Evolutionary conservation across 2,113 vertebrate species (phyloP), one percentile per base, ranked within the genome.

Genomic region (Onychostoma macrolepis): DNA sequence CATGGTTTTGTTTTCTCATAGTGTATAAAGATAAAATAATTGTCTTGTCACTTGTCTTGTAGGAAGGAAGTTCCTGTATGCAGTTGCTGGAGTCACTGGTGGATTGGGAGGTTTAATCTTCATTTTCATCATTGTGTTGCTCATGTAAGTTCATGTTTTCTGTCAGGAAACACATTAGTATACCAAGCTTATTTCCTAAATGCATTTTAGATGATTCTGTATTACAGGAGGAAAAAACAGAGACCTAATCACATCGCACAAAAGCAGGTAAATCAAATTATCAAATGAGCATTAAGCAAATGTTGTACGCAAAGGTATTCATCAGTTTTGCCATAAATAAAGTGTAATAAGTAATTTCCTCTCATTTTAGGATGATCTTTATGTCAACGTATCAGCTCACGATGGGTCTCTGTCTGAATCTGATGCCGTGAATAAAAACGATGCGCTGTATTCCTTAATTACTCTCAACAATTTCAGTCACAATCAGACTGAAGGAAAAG

Each of bases 331-430:
- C 33, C 7, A 4, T 19, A 21, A 21, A 33, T 50, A 53, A 78
- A 33, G n/a, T n/a, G n/a, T n/a, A n/a, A n/a, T n/a, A n/a, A 45
- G 3, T 21, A 1, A 21, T 78, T 33, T 78, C 24, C 48, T 50
- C 45, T 76, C 12, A 56, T 78, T 78, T 56, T 24, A 78, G 76
- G 48, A 78, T 56, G 48, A 78, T 33, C 28, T 78, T 4, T 78
- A 78, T 78, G 48, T 21, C 45, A 56, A 56, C 48, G 0, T 30
- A 19, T 21, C 28, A 78, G 45, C 76, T 33, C 15, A 33, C 2
- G 48, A 21, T 78, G 48, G 28, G 0, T 4, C 11, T 56, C 48
- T 11, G 45, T 53, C 76, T 78, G 4, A 78, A 78, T 30, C 17
- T 33, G 19, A 33, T 33, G 2, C 28, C 0, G 9, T 4, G 1